These are phyloP conservation scores for Elymnias hypermnestra DNA, from an alignment of 1,140 invertebrate species.

Conservation along the genomic window DNA sequence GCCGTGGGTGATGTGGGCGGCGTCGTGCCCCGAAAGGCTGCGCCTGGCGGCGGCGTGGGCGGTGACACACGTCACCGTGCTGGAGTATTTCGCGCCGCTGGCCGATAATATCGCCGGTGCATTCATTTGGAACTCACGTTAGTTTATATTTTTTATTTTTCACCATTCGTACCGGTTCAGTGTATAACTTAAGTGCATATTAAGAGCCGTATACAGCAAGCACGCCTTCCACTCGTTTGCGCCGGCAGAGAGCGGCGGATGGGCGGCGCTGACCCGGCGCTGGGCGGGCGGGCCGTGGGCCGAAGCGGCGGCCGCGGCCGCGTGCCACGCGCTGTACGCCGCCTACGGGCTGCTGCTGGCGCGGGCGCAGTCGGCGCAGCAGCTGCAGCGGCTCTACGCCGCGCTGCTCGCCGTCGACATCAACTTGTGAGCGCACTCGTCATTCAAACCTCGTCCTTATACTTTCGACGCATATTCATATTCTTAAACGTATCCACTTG, in stretches of 20 bases:
- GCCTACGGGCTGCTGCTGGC: slow-evolving; percentile 34
- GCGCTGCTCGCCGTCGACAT: slow-evolving; percentile 15
- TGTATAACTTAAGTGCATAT: background rate
- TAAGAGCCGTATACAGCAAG: background rate
- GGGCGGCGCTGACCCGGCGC: slow-evolving; percentile 18
- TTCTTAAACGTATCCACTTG: too few relatives aligned
- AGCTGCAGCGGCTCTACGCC: background rate
- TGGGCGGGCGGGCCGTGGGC: slow-evolving; percentile 26
- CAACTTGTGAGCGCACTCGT: slow-evolving; percentile 29
- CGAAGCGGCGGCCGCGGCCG: slow-evolving; percentile 16
- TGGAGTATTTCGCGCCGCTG: too few relatives aligned
- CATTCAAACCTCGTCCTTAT: background rate
- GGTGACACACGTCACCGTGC: too few relatives aligned
- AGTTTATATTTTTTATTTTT: too few relatives aligned
- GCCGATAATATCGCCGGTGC: too few relatives aligned
- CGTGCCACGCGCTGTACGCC: slow-evolving; percentile 30
- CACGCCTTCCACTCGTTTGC: too few relatives aligned
- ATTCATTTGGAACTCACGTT: too few relatives aligned
- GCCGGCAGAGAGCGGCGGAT: slow-evolving; percentile 22
- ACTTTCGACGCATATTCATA: background rate
- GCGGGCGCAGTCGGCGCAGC: slow-evolving; percentile 3
- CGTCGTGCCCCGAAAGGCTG: too few relatives aligned
- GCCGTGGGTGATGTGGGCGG: too few relatives aligned
- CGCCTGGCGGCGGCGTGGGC: too few relatives aligned
- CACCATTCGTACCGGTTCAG: background rate